phyloP scores from a whole-genome alignment of 2,113 vertebrate species.

The Aegithalos caudatus region DNA sequence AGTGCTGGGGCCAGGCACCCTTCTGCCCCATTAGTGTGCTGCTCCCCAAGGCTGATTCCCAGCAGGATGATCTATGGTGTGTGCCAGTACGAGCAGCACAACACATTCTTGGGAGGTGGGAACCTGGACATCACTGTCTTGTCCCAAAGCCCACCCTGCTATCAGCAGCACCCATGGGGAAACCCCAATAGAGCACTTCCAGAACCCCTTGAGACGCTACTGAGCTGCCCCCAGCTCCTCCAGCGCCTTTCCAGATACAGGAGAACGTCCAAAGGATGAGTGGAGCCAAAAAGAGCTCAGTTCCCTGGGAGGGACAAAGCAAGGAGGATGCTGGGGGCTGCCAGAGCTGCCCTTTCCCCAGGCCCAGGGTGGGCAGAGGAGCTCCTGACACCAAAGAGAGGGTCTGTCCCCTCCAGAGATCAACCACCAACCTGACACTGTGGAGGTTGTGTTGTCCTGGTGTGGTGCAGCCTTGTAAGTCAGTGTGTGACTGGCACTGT shows the following conservation, averaged over 20 bases:
- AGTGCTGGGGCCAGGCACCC: not conserved
- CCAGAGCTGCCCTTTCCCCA: not conserved
- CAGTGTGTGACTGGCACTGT: fast-evolving
- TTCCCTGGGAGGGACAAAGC: not conserved
- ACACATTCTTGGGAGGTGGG: not conserved
- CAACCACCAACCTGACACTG: not conserved
- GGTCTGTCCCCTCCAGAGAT: not conserved
- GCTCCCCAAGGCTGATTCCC: not conserved
- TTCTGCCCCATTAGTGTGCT: not conserved
- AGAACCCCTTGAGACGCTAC: not conserved
- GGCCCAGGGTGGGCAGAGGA: not conserved
- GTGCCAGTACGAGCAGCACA: not conserved
- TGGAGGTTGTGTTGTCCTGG: not conserved
- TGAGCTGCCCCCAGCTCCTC: not conserved
- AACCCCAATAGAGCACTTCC: not conserved
- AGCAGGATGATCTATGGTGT: not conserved
- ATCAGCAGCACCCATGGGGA: not conserved
- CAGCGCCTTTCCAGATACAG: not conserved
- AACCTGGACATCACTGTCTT: not conserved
- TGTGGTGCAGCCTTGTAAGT: not conserved
- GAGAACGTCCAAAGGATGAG: not conserved
- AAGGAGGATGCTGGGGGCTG: not conserved
- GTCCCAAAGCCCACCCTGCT: not conserved
- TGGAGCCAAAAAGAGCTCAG: not conserved
- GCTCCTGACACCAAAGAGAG: slow-evolving; percentile 49